These are phyloP conservation scores for Ciona savignyi DNA, from an alignment of 23 tunicate species.

Conservation along the genomic window DNA sequence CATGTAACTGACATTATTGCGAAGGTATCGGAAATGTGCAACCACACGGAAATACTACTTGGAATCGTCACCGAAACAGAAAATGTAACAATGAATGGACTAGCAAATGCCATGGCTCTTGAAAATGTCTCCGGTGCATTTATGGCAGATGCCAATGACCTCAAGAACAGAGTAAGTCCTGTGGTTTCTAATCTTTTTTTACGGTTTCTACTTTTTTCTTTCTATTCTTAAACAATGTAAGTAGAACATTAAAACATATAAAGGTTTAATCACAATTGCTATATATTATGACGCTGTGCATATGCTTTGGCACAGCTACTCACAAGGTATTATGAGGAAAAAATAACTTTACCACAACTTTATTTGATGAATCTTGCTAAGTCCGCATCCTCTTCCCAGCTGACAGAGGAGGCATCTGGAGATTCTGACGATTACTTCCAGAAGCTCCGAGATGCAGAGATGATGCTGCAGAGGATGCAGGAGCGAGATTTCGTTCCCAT, in stretches of 20 bases:
- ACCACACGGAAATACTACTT: conserved; percentile 33
- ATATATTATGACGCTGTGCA: too few relatives aligned
- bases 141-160: conserved; percentile 29
- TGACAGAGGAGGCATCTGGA: conserved; percentile 49
- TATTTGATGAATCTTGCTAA: too few relatives aligned
- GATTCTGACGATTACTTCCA: conserved; percentile 59
- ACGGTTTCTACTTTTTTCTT: too few relatives aligned
- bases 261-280: too few relatives aligned
- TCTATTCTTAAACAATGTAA: too few relatives aligned
- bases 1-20: too few relatives aligned
- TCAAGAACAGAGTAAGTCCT: conserved; percentile 41
- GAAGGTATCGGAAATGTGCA: conserved; percentile 70
- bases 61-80: conserved; percentile 18
- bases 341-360: too few relatives aligned
- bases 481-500: conserved; percentile 31
- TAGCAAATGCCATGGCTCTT: conserved; percentile 16
- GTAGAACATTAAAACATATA: too few relatives aligned
- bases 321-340: too few relatives aligned
- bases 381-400: conserved; percentile 19
- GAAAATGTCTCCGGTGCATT: conserved; percentile 15
- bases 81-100: not conserved
- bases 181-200: too few relatives aligned
- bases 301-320: too few relatives aligned
- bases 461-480: conserved; percentile 45
- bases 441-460: conserved; percentile 58